These are phyloP conservation scores for Drosophila nasuta DNA, from an alignment of 1,140 invertebrate species.

Conservation along the genomic window DNA sequence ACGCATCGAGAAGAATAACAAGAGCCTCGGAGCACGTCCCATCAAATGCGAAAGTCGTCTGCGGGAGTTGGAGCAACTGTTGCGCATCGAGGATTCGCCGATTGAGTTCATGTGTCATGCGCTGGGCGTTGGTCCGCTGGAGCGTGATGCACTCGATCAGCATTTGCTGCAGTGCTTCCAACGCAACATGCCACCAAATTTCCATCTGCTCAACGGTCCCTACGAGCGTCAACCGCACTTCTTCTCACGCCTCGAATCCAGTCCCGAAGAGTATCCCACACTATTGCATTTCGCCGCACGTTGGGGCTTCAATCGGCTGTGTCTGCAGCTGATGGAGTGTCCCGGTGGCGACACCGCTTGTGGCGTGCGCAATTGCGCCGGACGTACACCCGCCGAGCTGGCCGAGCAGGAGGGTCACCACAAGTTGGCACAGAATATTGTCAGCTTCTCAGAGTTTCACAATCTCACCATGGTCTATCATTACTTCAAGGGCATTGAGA, in stretches of 20 bases:
- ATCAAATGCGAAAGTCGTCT: slow-evolving; percentile 94
- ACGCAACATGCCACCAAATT: slow-evolving; percentile 92
- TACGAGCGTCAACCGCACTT: slow-evolving; percentile 85
- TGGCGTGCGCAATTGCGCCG: slow-evolving; percentile 91
- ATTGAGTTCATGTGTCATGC: slow-evolving; percentile 95
- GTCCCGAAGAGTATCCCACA: slow-evolving; percentile 93
- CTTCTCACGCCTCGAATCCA: slow-evolving; percentile 76
- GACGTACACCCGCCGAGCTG: slow-evolving; percentile 91
- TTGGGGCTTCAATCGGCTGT: slow-evolving; percentile 93
- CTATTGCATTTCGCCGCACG: slow-evolving; percentile 94
- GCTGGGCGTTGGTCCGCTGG: slow-evolving; percentile 90
- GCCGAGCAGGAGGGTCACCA: slow-evolving; percentile 90
- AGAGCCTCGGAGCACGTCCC: slow-evolving; percentile 90
- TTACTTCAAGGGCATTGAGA: slow-evolving; percentile 91
- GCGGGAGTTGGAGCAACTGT: slow-evolving; percentile 92
- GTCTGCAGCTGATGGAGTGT: slow-evolving; percentile 93
- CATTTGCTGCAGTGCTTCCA: slow-evolving; percentile 93
- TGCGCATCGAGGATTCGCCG: slow-evolving; percentile 91
- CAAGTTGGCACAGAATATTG: slow-evolving; percentile 89
- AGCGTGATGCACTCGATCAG: slow-evolving; percentile 91
- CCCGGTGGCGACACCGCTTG: slow-evolving; percentile 92
- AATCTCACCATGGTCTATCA: slow-evolving; percentile 93
- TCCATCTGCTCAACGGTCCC: slow-evolving; percentile 89
- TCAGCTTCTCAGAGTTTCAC: slow-evolving; percentile 92
- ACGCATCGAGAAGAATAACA: slow-evolving; percentile 91